phyloP scores from a whole-genome alignment of 37 sponge, comb jelly and placozoan species.

The Crambe crambe region DNA sequence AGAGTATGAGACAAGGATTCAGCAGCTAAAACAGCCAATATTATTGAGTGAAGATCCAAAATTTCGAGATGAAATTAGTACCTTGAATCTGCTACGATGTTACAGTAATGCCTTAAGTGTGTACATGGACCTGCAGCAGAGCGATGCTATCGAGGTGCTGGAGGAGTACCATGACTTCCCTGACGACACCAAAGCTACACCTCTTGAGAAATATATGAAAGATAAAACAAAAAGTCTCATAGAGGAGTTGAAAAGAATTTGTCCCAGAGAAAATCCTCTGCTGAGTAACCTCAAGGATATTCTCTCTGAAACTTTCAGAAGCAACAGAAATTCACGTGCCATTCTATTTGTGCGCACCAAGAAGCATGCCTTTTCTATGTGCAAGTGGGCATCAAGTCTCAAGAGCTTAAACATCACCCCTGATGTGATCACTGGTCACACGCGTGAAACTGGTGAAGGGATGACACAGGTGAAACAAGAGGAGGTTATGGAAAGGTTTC shows the following conservation, averaged over 20 bases:
- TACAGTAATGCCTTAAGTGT: constrained; percentile 40
- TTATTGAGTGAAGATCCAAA: background rate
- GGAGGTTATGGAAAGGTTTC: constrained; percentile 54
- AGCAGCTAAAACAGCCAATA: constrained; percentile 2
- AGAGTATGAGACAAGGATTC: constrained; percentile 5
- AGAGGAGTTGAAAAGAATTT: background rate
- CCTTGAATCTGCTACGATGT: constrained; percentile 25
- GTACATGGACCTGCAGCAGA: constrained; percentile 53
- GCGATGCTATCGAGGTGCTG: constrained; percentile 55
- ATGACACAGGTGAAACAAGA: constrained; percentile 60
- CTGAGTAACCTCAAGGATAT: constrained; percentile 20
- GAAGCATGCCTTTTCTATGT: constrained; percentile 28
- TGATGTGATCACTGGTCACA: constrained; percentile 40
- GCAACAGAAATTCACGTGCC: constrained; percentile 18
- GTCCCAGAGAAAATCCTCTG: constrained; percentile 33
- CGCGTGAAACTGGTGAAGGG: constrained; percentile 8
- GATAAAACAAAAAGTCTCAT: background rate
- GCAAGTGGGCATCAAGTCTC: constrained; percentile 31
- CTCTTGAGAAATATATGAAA: constrained; percentile 23
- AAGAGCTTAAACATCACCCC: background rate
- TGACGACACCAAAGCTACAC: constrained; percentile 29
- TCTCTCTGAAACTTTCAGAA: constrained; percentile 1
- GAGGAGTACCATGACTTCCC: constrained; percentile 8
- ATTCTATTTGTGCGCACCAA: constrained; percentile 62
- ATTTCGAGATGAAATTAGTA: constrained; percentile 24